phyloP scores from a whole-genome alignment of 2,888 invertebrate genomes.

The Drosophila prolongata region DNA sequence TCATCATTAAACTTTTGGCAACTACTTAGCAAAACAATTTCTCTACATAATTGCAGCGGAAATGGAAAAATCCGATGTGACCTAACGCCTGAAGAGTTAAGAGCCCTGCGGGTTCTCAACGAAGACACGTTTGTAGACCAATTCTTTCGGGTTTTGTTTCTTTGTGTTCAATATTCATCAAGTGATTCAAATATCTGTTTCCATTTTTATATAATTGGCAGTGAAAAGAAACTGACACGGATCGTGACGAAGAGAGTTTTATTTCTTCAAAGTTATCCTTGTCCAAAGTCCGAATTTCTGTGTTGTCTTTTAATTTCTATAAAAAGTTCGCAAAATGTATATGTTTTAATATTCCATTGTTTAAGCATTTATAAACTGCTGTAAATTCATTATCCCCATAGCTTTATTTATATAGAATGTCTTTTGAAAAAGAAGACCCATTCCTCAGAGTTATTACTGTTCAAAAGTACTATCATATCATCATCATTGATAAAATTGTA shows the following conservation, averaged over 20 bases:
- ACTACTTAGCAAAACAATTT: conserved; percentile 2
- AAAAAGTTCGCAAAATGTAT: too few species aligned
- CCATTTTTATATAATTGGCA: background rate
- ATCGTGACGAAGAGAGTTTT: conserved; percentile 2
- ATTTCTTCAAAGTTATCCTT: background rate
- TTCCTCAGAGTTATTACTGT: background rate
- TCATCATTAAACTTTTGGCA: conserved; percentile 1
- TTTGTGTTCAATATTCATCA: conserved; percentile 5
- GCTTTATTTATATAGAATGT: background rate
- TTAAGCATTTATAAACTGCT: background rate
- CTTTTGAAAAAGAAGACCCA: background rate
- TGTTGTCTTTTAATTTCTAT: too few species aligned
- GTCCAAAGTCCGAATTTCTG: background rate
- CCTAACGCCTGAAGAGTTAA: conserved; percentile 60
- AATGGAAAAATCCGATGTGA: conserved; percentile 42
- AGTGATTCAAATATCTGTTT: background rate
- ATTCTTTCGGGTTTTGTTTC: conserved; percentile 14
- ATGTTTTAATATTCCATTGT: too few species aligned
- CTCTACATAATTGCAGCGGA: conserved; percentile 50
- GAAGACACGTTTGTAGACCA: conserved; percentile 72
- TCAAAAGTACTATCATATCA: conserved; percentile 10
- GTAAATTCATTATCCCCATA: background rate
- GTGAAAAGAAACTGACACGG: background rate
- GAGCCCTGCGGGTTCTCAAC: conserved; percentile 60
- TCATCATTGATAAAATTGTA: conserved; percentile 24